Conservation (phyloP, 2,797 vertebrate genomes). For the Lophius americanus region DNA sequence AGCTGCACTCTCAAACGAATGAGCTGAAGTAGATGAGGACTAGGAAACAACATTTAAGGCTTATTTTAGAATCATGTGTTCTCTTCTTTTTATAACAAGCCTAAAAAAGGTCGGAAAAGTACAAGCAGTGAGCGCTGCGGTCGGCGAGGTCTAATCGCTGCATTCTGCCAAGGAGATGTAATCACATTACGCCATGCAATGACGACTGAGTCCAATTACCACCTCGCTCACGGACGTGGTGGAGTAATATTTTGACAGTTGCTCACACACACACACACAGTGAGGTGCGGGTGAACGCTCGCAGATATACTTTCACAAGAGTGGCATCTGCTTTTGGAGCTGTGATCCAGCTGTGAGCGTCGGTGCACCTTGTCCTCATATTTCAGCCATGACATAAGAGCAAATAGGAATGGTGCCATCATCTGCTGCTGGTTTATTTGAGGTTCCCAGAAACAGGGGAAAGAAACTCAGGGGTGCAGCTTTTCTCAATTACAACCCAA, state of each 20-base stretch:
- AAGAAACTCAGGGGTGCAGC: too few relatives aligned
- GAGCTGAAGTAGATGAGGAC: background rate
- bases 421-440: too few relatives aligned
- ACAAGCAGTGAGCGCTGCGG: slow-evolving; percentile 57
- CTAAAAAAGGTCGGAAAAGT: slow-evolving; percentile 54
- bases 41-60: background rate
- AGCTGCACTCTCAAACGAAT: too few relatives aligned
- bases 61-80: slow-evolving; percentile 33
- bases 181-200: slow-evolving; percentile 76
- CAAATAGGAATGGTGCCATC: too few relatives aligned
- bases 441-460: too few relatives aligned
- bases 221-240: slow-evolving; percentile 45
- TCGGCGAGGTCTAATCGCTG: slow-evolving; percentile 69
- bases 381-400: slow-evolving; percentile 4
- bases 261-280: slow-evolving; percentile 25
- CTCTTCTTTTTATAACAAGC: slow-evolving; percentile 27
- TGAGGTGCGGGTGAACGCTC: slow-evolving; percentile 4
- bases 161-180: slow-evolving; percentile 79
- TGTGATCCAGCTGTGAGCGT: slow-evolving; percentile 3
- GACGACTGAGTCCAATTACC: slow-evolving; percentile 63
- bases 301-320: slow-evolving; percentile 19
- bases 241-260: slow-evolving; percentile 37
- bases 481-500: too few relatives aligned
- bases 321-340: slow-evolving; percentile 19
- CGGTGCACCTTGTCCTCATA: slow-evolving; percentile 3